Evolutionary conservation across 2,888 invertebrate species (phyloP), one percentile per base, ranked within the genome.

Genomic region (Plebejus anna): DNA sequence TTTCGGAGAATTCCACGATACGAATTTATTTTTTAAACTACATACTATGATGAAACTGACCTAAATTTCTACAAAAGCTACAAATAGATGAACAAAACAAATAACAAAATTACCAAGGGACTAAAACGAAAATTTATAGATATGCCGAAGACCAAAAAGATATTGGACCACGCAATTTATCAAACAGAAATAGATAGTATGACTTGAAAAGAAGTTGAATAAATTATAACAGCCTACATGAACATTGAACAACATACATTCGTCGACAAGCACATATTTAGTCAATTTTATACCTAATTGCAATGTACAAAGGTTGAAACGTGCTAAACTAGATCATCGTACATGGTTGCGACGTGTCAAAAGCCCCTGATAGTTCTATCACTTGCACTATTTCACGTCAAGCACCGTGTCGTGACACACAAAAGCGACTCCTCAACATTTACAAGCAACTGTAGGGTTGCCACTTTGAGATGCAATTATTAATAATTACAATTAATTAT

Each of bases 361-460:
- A 51, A 32, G 32, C 28, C 73, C 32, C 22, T 51, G 55, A 73
- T 55, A 55, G 47, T 73, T 73, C 73, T 73, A 73, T 73, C 73
- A 73, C 73, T 73, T 73, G 73, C 73, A 73, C 73, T 73, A 73
- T 73, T 73, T 73, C 73, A 73, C 73, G 71, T 71, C 71, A 73
- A 32, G 66, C 66, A 66, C 73, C 47, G 70, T 42, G 73, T 73
- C 73, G 51, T 51, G 73, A 73, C 73, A 73, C 51, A 55, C 73
- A 55, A 42, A 73, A 73, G 73, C 51, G 55, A 51, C 22, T 73
- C 4, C 73, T 28, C 73, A 71, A 16, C 70, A 70, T 70, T 70
- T 70, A 38, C 42, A 42, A 71, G 51, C 38, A 47, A n/a, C 22
- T 9, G 73, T 51, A 73, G 73, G 73, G 73, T 22, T 73, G 73